A percentile compares a stretch with the other conserved stretches of the same genome.
These are phyloP conservation scores for Setophaga petechia DNA, from an alignment of 2,113 vertebrate genomes.

Conservation along the genomic window DNA sequence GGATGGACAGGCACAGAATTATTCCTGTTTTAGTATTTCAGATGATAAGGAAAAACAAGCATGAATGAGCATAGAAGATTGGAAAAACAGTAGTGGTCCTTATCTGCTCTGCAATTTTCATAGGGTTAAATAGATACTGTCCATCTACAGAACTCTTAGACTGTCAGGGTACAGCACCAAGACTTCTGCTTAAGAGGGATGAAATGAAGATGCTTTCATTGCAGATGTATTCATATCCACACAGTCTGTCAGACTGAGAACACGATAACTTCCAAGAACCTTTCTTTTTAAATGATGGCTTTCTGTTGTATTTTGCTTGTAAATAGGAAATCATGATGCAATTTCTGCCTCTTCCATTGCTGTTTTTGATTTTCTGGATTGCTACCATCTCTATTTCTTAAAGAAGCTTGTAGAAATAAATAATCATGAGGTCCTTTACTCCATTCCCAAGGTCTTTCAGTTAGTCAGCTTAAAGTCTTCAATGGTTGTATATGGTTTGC, in stretches of 20 bases:
- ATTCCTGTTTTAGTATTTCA: neutral
- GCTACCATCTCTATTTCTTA: neutral
- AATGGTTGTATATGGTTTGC: neutral
- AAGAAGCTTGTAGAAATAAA: neutral
- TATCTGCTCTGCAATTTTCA: neutral
- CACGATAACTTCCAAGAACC: neutral
- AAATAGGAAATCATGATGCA: neutral
- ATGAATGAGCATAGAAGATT: neutral
- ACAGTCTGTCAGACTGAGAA: neutral
- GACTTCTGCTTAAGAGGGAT: neutral
- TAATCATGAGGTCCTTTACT: neutral
- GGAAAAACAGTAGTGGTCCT: neutral
- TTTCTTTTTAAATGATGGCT: neutral
- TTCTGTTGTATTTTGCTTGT: neutral
- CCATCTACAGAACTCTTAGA: neutral
- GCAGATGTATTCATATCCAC: neutral
- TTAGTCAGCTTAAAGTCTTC: neutral
- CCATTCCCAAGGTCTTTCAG: neutral
- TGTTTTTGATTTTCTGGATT: neutral
- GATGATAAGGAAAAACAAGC: neutral
- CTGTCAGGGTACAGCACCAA: neutral
- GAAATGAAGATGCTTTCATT: neutral
- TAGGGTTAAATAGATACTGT: neutral
- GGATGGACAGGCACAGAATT: neutral
- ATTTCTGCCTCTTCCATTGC: neutral